These are phyloP conservation scores for Brachyopa scutellaris DNA, from an alignment of 2,888 invertebrate species.

Conservation along the genomic window DNA sequence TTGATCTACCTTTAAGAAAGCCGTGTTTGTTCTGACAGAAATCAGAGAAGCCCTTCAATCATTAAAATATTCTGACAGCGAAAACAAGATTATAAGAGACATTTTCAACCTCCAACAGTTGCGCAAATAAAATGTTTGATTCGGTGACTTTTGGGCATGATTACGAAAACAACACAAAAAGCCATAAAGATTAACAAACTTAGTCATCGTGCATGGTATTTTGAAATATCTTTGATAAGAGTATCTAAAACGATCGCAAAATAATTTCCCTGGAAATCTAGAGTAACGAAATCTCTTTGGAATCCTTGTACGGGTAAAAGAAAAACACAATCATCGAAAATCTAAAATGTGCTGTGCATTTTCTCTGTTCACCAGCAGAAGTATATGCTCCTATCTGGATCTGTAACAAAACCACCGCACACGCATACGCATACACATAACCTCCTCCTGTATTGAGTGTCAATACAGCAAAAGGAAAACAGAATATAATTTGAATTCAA, in stretches of 20 bases:
- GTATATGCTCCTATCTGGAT: slow-evolving; percentile 12
- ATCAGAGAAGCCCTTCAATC: no score
- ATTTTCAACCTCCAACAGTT: no score
- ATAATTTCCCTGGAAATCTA: background rate
- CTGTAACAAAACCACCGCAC: background rate
- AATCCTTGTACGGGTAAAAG: no score
- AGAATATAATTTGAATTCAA: slow-evolving; percentile 62
- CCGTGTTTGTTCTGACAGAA: no score
- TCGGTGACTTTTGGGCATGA: no score
- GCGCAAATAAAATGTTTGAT: no score
- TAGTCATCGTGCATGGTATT: no score
- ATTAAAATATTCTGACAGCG: no score
- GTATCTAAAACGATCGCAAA: background rate
- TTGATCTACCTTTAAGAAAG: no score
- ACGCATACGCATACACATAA: background rate
- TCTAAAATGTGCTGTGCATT: slow-evolving; percentile 58
- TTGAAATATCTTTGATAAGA: background rate
- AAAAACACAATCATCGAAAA: slow-evolving; percentile 5
- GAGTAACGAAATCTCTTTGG: background rate
- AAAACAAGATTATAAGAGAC: no score
- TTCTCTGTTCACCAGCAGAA: slow-evolving; percentile 2
- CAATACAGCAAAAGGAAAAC: slow-evolving; percentile 54
- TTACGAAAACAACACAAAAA: no score
- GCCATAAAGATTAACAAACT: no score
- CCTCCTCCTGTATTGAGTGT: slow-evolving; percentile 40